Evolutionary conservation across 92 coral and sea anemone genomes (phyloP), one percentile per base, ranked within the genome.

Genomic region (Anthopleura xanthogrammica): DNA sequence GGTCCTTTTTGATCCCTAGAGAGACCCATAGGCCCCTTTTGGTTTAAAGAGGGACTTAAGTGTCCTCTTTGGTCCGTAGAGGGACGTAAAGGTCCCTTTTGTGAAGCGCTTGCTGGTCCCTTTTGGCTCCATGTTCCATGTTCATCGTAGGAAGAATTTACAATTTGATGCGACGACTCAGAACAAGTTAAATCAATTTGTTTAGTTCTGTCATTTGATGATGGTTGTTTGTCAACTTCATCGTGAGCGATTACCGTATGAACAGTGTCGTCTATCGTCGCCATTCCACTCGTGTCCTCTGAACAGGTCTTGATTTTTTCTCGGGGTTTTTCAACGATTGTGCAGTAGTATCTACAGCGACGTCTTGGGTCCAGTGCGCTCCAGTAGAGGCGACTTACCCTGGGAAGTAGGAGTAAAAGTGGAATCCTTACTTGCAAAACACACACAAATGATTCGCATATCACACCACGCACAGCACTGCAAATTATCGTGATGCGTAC

Each of bases 301-400:
- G 83, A 73, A 43, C 74, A 72, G 46, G 82, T 83, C 68, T 50
- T 76, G 40, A 52, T 41, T 72, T 41, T 70, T 11, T 77, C 48
- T 58, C 83, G 75, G 5, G 80, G 62, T 58, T 79, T 84, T 81
- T 87, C 92, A 39, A 88, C 88, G 60, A 91, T 87, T 14, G 88
- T 82, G 65, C 98, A 94, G 41, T 91, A 90, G 79, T 96, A 96
- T 6, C 92, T 80, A 77, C 95, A 90, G 16, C 99, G 93, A n/a
- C 90, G 95, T 19, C 85, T 92, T 40, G 99, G 99, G 82, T 96
- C 93, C 20, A 79, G 77, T 7, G 94, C 86, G 78, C 99, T 96
- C 99, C 99, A 96, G 79, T 96, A 96, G 52, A 94, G 60, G 10
- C 99, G 92, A 75, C 97, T 92, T 43, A 86, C 81, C 79, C 98